These are phyloP conservation scores for Drepana falcataria DNA, from an alignment of 2,888 invertebrate genomes.

Conservation along the genomic window DNA sequence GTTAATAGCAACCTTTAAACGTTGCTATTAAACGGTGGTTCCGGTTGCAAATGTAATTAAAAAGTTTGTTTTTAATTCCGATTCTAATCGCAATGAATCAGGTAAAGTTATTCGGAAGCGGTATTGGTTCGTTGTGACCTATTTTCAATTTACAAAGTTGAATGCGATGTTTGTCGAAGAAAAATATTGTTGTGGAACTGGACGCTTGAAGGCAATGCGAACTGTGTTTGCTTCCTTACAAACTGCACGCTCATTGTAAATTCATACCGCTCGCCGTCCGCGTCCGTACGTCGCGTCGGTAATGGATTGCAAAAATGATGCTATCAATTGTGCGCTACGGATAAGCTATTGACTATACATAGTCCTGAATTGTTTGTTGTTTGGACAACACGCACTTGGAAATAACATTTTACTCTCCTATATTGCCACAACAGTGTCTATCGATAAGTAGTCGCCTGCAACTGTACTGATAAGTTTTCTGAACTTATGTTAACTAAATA, in stretches of 20 bases:
- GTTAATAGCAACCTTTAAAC: constrained; percentile 1
- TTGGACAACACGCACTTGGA: not conserved
- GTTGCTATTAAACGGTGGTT: not conserved
- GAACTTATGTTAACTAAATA: too few species aligned
- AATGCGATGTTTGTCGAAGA: constrained; percentile 1
- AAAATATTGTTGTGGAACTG: not conserved
- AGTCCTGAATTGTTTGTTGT: not conserved
- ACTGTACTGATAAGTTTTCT: too few species aligned
- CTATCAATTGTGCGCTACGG: not conserved
- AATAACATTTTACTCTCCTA: too few species aligned
- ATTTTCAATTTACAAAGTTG: constrained; percentile 1
- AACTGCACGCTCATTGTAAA: not conserved
- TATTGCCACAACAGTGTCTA: too few species aligned
- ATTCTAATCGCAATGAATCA: not conserved
- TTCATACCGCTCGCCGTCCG: not conserved
- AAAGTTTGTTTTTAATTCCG: constrained; percentile 1
- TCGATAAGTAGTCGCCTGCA: too few species aligned
- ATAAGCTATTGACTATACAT: not conserved
- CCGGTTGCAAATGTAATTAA: constrained; percentile 1
- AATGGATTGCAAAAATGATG: not conserved
- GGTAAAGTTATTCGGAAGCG: not conserved
- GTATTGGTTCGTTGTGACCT: constrained; percentile 1
- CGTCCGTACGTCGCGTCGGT: not conserved
- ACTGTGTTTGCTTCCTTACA: not conserved
- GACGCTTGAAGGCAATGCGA: constrained; percentile 1